Conservation (phyloP, 2,113 vertebrate genomes). For the Carassius gibelio region DNA sequence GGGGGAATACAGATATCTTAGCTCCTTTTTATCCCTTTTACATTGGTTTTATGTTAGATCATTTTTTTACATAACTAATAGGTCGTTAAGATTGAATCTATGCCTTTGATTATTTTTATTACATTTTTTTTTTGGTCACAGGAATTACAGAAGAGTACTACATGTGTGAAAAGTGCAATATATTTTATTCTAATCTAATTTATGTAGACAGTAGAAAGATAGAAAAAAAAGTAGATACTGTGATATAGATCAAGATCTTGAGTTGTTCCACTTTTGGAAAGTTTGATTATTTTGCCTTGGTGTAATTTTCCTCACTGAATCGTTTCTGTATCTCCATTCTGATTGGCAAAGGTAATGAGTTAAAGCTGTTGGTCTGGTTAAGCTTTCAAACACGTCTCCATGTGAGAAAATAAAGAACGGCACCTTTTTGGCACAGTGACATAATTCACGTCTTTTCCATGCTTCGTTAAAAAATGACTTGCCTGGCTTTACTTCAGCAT, state of each 20-base stretch:
- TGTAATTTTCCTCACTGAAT: constrained; percentile 10
- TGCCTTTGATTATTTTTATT: too few relatives aligned
- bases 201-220: background rate
- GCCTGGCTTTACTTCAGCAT: constrained; percentile 3
- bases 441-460: constrained; percentile 13
- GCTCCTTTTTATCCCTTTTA: too few relatives aligned
- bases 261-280: background rate
- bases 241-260: background rate
- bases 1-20: background rate
- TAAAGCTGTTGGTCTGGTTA: constrained; percentile 50
- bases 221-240: background rate
- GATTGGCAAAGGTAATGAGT: constrained; percentile 13
- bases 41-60: too few relatives aligned
- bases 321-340: background rate
- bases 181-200: background rate
- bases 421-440: background rate
- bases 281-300: constrained; percentile 24
- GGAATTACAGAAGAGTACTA: background rate
- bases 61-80: too few relatives aligned
- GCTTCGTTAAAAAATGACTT: background rate
- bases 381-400: background rate
- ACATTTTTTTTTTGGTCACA: background rate
- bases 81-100: too few relatives aligned
- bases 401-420: constrained; percentile 3
- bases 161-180: background rate